phyloP scores from a whole-genome alignment of 2,797 vertebrate genomes.

The Gobionotothen gibberifrons region DNA sequence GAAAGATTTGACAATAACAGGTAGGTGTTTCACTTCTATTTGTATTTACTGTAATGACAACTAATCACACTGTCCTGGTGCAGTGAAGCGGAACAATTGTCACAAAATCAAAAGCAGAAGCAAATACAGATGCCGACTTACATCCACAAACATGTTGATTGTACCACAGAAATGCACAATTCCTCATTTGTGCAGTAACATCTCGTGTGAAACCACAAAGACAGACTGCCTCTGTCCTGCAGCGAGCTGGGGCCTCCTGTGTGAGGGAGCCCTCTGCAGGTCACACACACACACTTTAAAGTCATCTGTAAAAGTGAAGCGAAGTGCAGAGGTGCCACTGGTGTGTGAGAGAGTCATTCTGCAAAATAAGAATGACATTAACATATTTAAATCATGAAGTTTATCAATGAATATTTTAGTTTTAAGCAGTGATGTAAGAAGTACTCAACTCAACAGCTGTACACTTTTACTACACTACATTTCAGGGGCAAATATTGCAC shows the following conservation, averaged over 20 bases:
- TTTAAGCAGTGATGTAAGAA: neutral
- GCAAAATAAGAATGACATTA: neutral
- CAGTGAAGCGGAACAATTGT: neutral
- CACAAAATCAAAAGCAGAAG: too few species aligned
- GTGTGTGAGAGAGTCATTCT: neutral
- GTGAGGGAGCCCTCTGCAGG: constrained; percentile 52
- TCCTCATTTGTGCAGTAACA: constrained; percentile 23
- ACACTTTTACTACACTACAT: too few species aligned
- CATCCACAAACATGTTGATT: neutral
- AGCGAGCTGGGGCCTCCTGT: neutral
- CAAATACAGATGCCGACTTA: neutral
- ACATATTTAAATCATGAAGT: neutral
- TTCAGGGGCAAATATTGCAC: too few species aligned
- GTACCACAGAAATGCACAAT: constrained; percentile 23
- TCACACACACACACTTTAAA: neutral
- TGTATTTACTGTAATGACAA: constrained; percentile 9
- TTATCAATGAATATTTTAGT: neutral
- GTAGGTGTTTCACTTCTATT: constrained; percentile 24
- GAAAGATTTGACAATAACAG: constrained; percentile 51
- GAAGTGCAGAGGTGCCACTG: neutral
- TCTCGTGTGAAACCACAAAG: constrained; percentile 21
- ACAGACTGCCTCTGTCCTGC: neutral
- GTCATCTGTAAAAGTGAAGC: too few species aligned
- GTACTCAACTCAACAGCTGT: too few species aligned
- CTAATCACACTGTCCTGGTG: neutral